A percentile compares a stretch with the other conserved stretches of the same genome.
Evolutionary conservation across 2,888 invertebrate species (phyloP).

Genomic region (Osedax frankpressi): DNA sequence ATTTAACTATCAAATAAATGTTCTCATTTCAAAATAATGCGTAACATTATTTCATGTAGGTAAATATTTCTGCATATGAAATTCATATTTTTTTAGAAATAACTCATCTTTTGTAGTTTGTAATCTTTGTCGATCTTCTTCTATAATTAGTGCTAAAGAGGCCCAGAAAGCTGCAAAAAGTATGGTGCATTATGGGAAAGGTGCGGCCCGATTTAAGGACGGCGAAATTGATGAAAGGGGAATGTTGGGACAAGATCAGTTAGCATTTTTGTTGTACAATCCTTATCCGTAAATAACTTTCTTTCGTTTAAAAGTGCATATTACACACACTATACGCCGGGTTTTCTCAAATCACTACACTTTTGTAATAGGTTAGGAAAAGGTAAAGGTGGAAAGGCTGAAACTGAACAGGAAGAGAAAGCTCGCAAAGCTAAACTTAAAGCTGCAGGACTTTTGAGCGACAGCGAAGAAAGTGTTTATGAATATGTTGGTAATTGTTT

Average conservation of each 20-base stretch:
- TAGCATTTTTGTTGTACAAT: too few relatives aligned
- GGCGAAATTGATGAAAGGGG: constrained; percentile 33
- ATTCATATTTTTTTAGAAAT: too few relatives aligned
- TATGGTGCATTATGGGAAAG: constrained; percentile 40
- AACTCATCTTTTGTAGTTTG: too few relatives aligned
- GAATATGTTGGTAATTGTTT: constrained; percentile 34
- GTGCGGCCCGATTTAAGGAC: constrained; percentile 29
- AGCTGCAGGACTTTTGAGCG: constrained; percentile 21
- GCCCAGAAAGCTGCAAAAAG: constrained; percentile 28
- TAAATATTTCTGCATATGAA: too few relatives aligned
- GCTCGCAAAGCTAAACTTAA: constrained; percentile 30
- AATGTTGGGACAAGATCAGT: constrained; percentile 34
- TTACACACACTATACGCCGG: too few relatives aligned
- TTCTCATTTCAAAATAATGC: constrained; percentile 8
- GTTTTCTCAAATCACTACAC: too few relatives aligned
- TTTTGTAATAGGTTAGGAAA: constrained; percentile 25
- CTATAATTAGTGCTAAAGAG: constrained; percentile 23
- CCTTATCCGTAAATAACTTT: too few relatives aligned
- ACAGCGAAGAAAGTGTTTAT: constrained; percentile 30
- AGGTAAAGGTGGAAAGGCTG: constrained; percentile 37
- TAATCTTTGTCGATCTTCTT: too few relatives aligned
- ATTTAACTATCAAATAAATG: too few relatives aligned
- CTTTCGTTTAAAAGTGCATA: too few relatives aligned
- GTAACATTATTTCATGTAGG: too few relatives aligned
- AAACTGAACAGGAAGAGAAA: not conserved